Evolutionary conservation across 2,113 vertebrate species (phyloP).

Genomic region (Epinephelus moara): DNA sequence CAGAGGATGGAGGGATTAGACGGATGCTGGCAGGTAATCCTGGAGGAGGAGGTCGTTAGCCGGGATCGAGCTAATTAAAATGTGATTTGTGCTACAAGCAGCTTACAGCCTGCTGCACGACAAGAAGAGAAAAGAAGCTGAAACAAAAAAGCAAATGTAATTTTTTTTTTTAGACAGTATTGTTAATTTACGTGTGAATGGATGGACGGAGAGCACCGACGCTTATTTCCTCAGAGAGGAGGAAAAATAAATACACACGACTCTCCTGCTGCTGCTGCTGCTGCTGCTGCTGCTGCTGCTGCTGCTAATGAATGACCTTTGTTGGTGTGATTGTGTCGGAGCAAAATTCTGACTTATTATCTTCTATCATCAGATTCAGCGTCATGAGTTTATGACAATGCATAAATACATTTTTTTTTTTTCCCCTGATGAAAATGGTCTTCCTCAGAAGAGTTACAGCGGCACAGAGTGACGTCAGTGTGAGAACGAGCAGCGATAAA

Average conservation of each 20-base stretch:
- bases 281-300: no score
- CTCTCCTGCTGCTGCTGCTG: no score
- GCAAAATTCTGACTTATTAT: neutral
- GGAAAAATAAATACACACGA: no score
- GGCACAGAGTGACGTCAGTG: neutral
- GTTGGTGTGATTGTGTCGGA: neutral
- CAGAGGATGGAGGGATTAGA: conserved; percentile 65
- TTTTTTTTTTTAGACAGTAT: neutral
- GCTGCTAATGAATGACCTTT: no score
- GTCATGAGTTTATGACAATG: neutral
- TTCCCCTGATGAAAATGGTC: neutral
- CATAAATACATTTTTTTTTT: neutral
- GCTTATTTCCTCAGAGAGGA: neutral
- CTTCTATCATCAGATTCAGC: neutral
- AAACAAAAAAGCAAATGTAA: neutral
- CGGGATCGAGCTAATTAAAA: conserved; percentile 75
- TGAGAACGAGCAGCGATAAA: neutral
- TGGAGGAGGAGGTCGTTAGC: conserved; percentile 71
- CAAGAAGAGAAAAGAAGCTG: neutral
- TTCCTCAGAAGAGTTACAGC: neutral
- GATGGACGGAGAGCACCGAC: neutral
- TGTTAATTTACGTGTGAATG: neutral
- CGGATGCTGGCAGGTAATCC: conserved; percentile 73
- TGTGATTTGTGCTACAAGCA: conserved; percentile 75
- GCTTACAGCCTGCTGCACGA: conserved; percentile 60